A percentile compares a stretch with the other conserved stretches of the same genome.
phyloP scores from a whole-genome alignment of 2,113 vertebrate species.

The Hyaena hyaena region DNA sequence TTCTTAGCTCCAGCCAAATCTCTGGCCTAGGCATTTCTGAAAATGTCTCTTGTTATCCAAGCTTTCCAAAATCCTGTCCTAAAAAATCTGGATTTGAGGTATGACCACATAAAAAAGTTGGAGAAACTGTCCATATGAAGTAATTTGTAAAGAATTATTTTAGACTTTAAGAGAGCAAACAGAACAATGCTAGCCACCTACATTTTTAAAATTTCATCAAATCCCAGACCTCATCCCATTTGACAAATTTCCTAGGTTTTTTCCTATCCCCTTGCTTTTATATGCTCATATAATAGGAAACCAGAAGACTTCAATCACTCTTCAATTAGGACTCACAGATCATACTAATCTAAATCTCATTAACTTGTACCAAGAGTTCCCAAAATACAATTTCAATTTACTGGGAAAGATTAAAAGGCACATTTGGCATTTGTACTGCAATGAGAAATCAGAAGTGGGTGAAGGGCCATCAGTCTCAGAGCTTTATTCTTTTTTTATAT shows the following conservation, averaged over 20 bases:
- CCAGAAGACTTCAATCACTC: not conserved
- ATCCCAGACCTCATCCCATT: not conserved
- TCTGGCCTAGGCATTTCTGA: not conserved
- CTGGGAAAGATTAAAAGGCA: slow-evolving; percentile 52
- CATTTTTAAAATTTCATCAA: not conserved
- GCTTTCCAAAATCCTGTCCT: not conserved
- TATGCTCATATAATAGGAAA: not conserved
- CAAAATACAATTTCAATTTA: slow-evolving; percentile 56
- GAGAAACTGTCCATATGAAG: not conserved
- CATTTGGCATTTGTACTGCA: slow-evolving; percentile 40
- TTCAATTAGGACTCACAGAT: not conserved
- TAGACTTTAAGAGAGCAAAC: not conserved
- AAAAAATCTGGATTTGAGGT: not conserved
- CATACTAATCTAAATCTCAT: slow-evolving; percentile 48
- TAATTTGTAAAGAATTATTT: not conserved
- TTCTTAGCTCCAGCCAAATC: slow-evolving; percentile 15
- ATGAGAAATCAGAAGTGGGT: not conserved
- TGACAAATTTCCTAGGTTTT: not conserved
- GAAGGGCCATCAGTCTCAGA: not conserved
- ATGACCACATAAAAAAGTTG: not conserved
- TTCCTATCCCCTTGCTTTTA: not conserved
- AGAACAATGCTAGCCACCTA: not conserved
- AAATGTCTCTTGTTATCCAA: not conserved
- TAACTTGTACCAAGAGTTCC: slow-evolving; percentile 35
- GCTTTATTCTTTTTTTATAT: not conserved